Conservation (phyloP, 2,113 vertebrate species). For the Apus apus region DNA sequence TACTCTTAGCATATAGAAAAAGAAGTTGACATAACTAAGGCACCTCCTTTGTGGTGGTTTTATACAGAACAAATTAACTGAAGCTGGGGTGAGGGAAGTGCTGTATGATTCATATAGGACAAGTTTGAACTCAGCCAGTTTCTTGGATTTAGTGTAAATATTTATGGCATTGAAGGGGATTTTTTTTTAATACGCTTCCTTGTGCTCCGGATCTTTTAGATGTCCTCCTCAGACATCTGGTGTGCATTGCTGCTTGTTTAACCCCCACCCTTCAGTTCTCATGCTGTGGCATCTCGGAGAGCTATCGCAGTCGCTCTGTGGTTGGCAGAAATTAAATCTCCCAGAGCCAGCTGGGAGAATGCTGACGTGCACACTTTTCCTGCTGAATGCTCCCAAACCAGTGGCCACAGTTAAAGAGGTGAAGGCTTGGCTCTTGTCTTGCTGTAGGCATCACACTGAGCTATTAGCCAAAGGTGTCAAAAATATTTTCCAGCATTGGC, state of each 20-base stretch:
- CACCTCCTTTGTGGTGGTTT: constrained; percentile 18
- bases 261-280: constrained; percentile 21
- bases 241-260: constrained; percentile 39
- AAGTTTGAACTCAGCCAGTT: constrained; percentile 10
- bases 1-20: neutral
- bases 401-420: constrained; percentile 32
- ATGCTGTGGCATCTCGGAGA: constrained; percentile 37
- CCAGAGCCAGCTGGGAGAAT: constrained; percentile 19
- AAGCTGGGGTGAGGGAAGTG: neutral
- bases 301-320: constrained; percentile 30
- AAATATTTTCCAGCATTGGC: neutral
- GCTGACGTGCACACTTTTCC: constrained; percentile 71
- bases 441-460: neutral
- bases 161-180: constrained; percentile 19
- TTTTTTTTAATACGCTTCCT: constrained; percentile 4
- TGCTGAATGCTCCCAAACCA: constrained; percentile 64
- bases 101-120: constrained; percentile 7
- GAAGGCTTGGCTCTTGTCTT: neutral
- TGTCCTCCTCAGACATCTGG: constrained; percentile 51
- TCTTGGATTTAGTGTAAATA: constrained; percentile 52
- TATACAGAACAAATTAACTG: neutral
- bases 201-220: neutral
- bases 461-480: neutral
- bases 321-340: constrained; percentile 26
- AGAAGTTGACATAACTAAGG: neutral